Conservation (phyloP, 2,797 vertebrate species). For the Paguma larvata region DNA sequence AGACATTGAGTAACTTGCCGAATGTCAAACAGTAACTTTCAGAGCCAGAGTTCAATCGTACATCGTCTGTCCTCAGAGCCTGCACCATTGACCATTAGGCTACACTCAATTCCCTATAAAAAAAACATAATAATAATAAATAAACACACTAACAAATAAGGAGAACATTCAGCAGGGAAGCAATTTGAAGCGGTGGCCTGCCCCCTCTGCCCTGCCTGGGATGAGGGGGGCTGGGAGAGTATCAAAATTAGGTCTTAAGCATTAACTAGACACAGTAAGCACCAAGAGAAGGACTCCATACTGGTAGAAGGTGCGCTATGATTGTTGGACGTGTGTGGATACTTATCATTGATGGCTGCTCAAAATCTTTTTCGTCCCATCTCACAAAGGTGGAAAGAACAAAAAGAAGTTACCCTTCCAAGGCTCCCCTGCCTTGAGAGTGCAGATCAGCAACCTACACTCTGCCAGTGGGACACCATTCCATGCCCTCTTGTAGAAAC, state of each 20-base stretch:
- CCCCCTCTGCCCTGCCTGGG: background rate
- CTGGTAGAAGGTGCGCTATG: background rate
- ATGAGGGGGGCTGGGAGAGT: background rate
- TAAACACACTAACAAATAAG: background rate
- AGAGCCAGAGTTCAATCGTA: constrained; percentile 21
- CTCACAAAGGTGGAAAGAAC: background rate
- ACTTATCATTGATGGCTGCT: background rate
- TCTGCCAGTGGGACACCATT: background rate
- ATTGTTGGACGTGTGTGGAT: background rate
- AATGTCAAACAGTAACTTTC: background rate
- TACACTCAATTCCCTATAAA: background rate
- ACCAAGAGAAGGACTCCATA: background rate
- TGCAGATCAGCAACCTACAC: background rate
- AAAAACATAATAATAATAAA: background rate
- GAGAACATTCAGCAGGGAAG: background rate
- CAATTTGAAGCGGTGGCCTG: background rate
- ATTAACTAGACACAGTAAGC: background rate
- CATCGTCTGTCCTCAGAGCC: background rate
- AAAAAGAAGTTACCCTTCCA: background rate
- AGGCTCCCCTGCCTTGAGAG: background rate
- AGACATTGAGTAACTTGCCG: background rate
- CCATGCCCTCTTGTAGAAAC: background rate
- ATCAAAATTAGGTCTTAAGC: background rate
- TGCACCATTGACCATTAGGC: background rate
- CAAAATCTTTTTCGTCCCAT: background rate